Evolutionary conservation across 1,140 invertebrate species (phyloP).

Genomic region (Colletes gigas): DNA sequence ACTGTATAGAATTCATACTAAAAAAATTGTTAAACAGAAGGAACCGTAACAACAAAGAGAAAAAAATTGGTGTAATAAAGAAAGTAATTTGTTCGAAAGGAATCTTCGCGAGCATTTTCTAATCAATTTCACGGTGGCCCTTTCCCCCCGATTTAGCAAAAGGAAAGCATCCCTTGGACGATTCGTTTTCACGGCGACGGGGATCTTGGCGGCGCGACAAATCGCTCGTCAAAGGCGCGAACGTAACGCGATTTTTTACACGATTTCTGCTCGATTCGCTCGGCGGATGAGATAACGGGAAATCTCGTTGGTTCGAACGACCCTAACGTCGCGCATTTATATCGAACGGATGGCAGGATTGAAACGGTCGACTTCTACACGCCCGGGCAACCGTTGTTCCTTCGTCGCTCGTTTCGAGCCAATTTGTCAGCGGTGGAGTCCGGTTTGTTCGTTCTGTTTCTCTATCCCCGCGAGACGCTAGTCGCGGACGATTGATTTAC

Average conservation of each 20-base stretch:
- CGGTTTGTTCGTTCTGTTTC: neutral
- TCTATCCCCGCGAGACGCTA: constrained; percentile 30
- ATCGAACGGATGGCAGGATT: neutral
- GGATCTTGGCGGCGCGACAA: neutral
- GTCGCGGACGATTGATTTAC: constrained; percentile 31
- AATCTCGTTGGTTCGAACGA: neutral
- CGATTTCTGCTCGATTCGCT: constrained; percentile 2
- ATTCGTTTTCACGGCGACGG: no score
- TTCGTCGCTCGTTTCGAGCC: constrained; percentile 3
- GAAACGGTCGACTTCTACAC: neutral
- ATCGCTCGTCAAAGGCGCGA: constrained; percentile 9
- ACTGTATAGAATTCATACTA: no score
- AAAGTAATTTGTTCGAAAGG: no score
- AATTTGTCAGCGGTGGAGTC: constrained; percentile 3
- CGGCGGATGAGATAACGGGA: neutral
- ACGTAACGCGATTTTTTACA: neutral
- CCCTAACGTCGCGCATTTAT: neutral
- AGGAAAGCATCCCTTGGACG: neutral
- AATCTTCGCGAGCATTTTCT: no score
- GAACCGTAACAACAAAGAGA: no score
- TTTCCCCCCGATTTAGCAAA: no score
- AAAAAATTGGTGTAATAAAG: no score
- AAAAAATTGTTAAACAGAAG: no score
- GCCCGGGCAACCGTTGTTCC: neutral
- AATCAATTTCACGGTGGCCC: no score